phyloP scores from a whole-genome alignment of 2,113 vertebrate genomes.

The Cyphomyrus plagiostoma region DNA sequence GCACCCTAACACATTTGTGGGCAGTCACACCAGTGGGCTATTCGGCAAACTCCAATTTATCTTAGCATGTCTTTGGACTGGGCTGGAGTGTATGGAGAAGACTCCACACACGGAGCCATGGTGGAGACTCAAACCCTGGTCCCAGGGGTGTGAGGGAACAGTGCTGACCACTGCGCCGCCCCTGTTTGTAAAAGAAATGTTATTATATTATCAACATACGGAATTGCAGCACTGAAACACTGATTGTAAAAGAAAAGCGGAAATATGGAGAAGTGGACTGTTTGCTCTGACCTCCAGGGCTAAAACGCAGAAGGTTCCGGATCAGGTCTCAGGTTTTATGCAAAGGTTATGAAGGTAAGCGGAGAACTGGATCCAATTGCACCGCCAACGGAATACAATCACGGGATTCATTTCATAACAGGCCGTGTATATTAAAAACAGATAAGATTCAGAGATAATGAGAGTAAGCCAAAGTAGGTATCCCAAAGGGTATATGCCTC shows the following conservation, averaged over 20 bases:
- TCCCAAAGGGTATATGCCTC: constrained; percentile 7
- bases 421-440: constrained; percentile 15
- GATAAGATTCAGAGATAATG: constrained; percentile 22
- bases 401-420: constrained; percentile 20
- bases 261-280: neutral
- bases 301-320: neutral
- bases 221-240: neutral
- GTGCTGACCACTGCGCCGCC: neutral
- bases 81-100: neutral
- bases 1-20: neutral
- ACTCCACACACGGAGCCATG: neutral
- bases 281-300: constrained; percentile 2
- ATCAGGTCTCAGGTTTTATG: neutral
- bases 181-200: neutral
- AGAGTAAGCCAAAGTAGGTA: neutral
- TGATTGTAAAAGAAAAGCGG: neutral
- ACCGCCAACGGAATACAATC: neutral
- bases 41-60: neutral
- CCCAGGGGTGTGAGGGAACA: neutral
- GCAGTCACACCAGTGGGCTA: neutral
- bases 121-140: neutral
- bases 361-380: neutral
- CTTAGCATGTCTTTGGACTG: neutral
- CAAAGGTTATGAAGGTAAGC: neutral
- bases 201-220: neutral